Evolutionary conservation across 2,888 invertebrate genomes (phyloP).

Genomic region (Deroplatys truncata): DNA sequence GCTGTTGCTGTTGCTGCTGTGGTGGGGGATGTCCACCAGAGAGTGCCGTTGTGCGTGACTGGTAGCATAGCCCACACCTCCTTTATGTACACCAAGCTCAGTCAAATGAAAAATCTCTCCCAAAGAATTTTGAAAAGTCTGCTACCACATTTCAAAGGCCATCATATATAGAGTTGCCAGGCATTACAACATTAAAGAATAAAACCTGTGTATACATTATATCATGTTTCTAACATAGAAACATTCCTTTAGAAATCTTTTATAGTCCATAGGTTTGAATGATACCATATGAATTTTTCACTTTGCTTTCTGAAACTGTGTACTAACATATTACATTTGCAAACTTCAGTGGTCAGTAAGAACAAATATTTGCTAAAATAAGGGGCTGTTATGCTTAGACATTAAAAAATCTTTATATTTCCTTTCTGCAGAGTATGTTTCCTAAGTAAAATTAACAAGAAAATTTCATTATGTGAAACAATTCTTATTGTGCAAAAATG

Average conservation of each 20-base stretch:
- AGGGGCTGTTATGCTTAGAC: too few relatives aligned
- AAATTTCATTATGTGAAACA: too few relatives aligned
- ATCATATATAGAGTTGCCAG: neutral
- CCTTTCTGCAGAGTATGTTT: too few relatives aligned
- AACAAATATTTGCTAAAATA: too few relatives aligned
- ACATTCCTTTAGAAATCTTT: neutral
- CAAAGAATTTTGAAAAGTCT: neutral
- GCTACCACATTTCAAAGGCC: neutral
- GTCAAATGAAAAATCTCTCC: conserved; percentile 4
- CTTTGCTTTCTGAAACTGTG: too few relatives aligned
- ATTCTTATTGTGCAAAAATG: too few relatives aligned
- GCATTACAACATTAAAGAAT: neutral
- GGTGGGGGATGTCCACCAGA: neutral
- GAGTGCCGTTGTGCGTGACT: neutral
- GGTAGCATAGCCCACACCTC: conserved; percentile 8
- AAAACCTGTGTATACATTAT: neutral
- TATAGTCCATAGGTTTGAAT: too few relatives aligned
- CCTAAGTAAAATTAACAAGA: too few relatives aligned
- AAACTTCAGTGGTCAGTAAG: too few relatives aligned
- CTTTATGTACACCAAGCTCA: conserved; percentile 3
- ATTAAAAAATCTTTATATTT: too few relatives aligned
- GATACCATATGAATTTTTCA: too few relatives aligned
- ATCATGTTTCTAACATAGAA: neutral
- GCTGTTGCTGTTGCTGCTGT: neutral
- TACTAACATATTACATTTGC: too few relatives aligned